Evolutionary conservation across 2,888 invertebrate genomes (phyloP).

Genomic region (Diplolepis rosae): DNA sequence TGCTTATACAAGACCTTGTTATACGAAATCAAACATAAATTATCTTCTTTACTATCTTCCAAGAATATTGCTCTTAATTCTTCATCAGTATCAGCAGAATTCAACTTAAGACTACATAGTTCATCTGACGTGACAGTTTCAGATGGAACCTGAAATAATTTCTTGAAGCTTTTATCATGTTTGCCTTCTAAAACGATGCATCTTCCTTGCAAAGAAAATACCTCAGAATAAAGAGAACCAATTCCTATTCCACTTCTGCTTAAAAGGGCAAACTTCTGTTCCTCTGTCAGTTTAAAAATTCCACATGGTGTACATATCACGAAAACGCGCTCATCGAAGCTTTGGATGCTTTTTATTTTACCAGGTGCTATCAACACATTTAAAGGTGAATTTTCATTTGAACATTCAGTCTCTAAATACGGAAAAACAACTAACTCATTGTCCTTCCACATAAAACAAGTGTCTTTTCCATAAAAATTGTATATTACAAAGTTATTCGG

Average conservation of each 20-base stretch:
- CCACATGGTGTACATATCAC: conserved; percentile 61
- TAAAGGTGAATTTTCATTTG: conserved; percentile 27
- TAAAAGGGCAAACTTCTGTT: conserved; percentile 52
- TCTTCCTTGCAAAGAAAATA: conserved; percentile 48
- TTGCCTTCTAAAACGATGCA: conserved; percentile 59
- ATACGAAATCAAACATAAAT: conserved; percentile 59
- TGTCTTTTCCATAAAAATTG: conserved; percentile 59
- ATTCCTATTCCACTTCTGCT: conserved; percentile 61
- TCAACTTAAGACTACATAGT: conserved; percentile 46
- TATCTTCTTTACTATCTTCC: conserved; percentile 21
- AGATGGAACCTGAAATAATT: conserved; percentile 50
- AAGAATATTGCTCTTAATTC: conserved; percentile 47
- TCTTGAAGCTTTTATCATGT: conserved; percentile 46
- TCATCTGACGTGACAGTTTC: conserved; percentile 13
- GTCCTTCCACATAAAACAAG: conserved; percentile 63
- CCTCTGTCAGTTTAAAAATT: conserved; percentile 55
- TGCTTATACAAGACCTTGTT: conserved; percentile 55
- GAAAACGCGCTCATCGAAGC: conserved; percentile 58
- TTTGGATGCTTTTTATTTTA: conserved; percentile 55
- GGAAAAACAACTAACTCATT: conserved; percentile 55
- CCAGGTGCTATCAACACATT: conserved; percentile 53
- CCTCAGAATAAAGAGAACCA: conserved; percentile 57
- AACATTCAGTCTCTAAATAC: conserved; percentile 42
- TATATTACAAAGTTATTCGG: conserved; percentile 57
- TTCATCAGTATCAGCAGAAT: conserved; percentile 39